phyloP scores from a whole-genome alignment of 1,140 invertebrate species.

The Drosophila tropicalis region DNA sequence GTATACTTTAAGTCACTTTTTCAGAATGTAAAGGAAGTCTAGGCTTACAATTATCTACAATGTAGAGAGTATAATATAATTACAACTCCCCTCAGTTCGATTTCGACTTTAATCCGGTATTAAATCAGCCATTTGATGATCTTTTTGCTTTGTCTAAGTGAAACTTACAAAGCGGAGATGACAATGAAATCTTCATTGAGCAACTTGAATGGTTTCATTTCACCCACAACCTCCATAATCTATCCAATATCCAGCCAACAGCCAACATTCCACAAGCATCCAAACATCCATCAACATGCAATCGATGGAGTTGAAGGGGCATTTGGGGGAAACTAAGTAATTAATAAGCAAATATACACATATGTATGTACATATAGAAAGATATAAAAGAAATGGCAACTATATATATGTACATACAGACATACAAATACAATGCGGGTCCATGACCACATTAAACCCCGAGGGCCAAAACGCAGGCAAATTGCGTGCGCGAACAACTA shows the following conservation, averaged over 20 bases:
- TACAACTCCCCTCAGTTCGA: too few species aligned
- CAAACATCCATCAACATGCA: constrained; percentile 63
- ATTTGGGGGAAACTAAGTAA: constrained; percentile 40
- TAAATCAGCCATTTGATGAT: neutral
- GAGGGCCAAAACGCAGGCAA: constrained; percentile 36
- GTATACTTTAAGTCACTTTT: too few species aligned
- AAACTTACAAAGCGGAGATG: constrained; percentile 53
- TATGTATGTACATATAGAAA: neutral
- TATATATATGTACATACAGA: neutral
- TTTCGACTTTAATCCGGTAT: neutral
- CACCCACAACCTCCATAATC: constrained; percentile 70
- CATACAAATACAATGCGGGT: constrained; percentile 56
- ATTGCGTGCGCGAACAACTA: constrained; percentile 65
- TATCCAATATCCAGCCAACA: neutral
- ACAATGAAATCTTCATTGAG: constrained; percentile 49
- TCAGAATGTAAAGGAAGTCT: too few species aligned
- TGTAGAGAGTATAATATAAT: too few species aligned
- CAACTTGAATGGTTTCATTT: constrained; percentile 69
- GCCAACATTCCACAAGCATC: constrained; percentile 21
- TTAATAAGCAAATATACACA: constrained; percentile 63
- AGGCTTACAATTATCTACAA: too few species aligned
- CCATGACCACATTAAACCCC: constrained; percentile 63
- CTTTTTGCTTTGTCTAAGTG: constrained; percentile 34
- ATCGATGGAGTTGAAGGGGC: constrained; percentile 22
- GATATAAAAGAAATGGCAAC: constrained; percentile 65